Conservation (phyloP, 2,797 vertebrate genomes). For the Clarias platycephalus region DNA sequence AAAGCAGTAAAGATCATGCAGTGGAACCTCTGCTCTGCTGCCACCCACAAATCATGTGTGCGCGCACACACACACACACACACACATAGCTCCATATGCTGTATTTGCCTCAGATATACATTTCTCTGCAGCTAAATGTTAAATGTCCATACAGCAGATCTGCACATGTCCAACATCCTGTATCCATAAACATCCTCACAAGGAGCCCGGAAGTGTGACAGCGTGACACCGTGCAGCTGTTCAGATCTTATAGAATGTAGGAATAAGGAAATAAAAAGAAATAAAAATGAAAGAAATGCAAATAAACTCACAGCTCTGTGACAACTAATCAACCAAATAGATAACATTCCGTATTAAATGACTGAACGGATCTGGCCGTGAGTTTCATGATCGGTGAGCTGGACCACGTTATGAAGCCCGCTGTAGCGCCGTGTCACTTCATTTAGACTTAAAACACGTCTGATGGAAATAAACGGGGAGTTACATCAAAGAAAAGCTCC, state of each 20-base stretch:
- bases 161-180: not conserved
- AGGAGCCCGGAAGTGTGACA: too few relatives aligned
- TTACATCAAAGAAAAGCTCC: not conserved
- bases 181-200: too few relatives aligned
- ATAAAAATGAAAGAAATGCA: too few relatives aligned
- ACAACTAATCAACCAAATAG: not conserved
- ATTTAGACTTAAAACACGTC: not conserved
- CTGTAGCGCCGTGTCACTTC: not conserved
- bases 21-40: slow-evolving; percentile 65
- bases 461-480: not conserved
- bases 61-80: not conserved
- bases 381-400: not conserved
- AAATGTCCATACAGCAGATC: not conserved
- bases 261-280: not conserved
- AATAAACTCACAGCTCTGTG: not conserved
- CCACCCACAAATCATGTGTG: slow-evolving; percentile 70
- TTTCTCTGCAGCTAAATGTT: not conserved
- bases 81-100: not conserved
- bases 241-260: not conserved
- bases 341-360: not conserved
- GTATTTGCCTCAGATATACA: not conserved
- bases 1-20: slow-evolving; percentile 66
- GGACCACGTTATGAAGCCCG: too few relatives aligned
- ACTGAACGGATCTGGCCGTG: not conserved
- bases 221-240: not conserved